Evolutionary conservation across 2,888 invertebrate genomes (phyloP).

Genomic region (Clunio marinus): DNA sequence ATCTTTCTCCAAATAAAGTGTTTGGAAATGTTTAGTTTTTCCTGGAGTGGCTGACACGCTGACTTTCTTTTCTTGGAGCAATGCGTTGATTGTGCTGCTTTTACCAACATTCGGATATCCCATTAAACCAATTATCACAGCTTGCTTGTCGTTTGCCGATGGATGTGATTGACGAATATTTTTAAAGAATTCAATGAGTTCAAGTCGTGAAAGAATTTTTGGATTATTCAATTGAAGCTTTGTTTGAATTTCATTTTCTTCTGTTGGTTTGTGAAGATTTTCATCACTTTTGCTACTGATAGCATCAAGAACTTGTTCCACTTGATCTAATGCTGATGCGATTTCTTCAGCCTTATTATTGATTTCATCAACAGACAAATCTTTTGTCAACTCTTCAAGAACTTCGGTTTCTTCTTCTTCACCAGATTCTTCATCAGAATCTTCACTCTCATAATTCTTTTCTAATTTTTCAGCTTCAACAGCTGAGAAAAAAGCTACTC

Average conservation of each 20-base stretch:
- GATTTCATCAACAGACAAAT: constrained; percentile 37
- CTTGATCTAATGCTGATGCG: constrained; percentile 40
- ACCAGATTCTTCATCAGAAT: constrained; percentile 54
- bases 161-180: constrained; percentile 54
- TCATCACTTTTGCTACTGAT: too few relatives aligned
- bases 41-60: constrained; percentile 98
- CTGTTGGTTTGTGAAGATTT: too few relatives aligned
- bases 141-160: constrained; percentile 51
- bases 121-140: constrained; percentile 85
- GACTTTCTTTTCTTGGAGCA: constrained; percentile 79
- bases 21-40: constrained; percentile 97
- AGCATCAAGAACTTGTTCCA: neutral
- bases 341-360: constrained; percentile 29
- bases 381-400: constrained; percentile 42
- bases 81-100: constrained; percentile 94
- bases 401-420: constrained; percentile 55
- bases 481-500: constrained; percentile 90
- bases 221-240: constrained; percentile 44
- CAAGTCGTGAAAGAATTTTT: constrained; percentile 58
- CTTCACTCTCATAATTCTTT: constrained; percentile 34
- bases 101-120: constrained; percentile 99
- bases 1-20: constrained; percentile 71
- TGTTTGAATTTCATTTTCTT: neutral
- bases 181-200: constrained; percentile 68
- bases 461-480: constrained; percentile 51